Evolutionary conservation across 64 coral and sea anemone species (phyloP), one percentile per base, ranked within the genome.

Genomic region (Montipora foliosa): DNA sequence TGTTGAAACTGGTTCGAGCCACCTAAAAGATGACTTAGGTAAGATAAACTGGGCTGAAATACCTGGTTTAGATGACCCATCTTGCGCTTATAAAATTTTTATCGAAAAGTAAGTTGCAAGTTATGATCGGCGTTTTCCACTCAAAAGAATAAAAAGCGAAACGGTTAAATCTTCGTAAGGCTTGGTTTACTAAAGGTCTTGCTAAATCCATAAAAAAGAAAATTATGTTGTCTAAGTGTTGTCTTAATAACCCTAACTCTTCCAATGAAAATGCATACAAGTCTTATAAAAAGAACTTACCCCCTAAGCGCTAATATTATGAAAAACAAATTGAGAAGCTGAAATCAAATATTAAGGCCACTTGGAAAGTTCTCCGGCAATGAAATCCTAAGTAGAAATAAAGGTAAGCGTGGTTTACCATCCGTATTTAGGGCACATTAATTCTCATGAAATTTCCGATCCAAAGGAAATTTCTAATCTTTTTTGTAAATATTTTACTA

Each of bases 391-490:
- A 78, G 50, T 78, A 78, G 75, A 78, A 78, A 64, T 15, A 78
- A 78, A 78, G 75, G 75, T 16, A 78, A 49, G 49, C 80, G 37
- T 83, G 61, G 13, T 16, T 64, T 64, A 16, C 61, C 61, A 64
- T 11, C 61, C 11, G 61, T 64, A 64, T 64, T 3, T 64, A 64
- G 61, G 9, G 61, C 61, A 64, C 6, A 64, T 37, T 37, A 37
- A 37, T 64, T 64, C 15, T 75, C 16, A 69, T 61, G 81, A 92
- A 86, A 92, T 92, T 46, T 76, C 64, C 75, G 72, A 92, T 75
- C 82, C 91, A 47, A 86, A 77, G 25, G 53, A 92, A 60, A 87
- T 78, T 59, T 81, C 91, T 86, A 86, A 64, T 64, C 61, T 0
- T 64, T 12, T 64, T 64, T 64, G 61, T 16, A 64, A 64, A 19